Percentiles rank a stretch among this genome's conserved stretches.
phyloP scores from a whole-genome alignment of 2,888 invertebrate species.

The Hyppa rectilinea region DNA sequence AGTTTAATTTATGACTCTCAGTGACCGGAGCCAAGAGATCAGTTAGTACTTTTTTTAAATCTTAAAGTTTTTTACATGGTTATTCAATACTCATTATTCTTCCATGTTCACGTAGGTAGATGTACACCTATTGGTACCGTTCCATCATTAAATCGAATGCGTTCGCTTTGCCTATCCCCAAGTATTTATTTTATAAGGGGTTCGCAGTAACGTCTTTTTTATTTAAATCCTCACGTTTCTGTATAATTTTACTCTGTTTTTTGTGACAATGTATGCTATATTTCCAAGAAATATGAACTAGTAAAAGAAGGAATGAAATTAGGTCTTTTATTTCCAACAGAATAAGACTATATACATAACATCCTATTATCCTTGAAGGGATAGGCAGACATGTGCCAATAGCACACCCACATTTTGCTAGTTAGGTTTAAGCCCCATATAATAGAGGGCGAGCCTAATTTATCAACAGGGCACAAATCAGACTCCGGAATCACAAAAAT shows the following conservation, averaged over 20 bases:
- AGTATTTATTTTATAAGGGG: slow-evolving; percentile 1
- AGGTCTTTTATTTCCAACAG: background rate
- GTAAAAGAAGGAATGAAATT: background rate
- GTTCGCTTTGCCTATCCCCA: slow-evolving; percentile 15
- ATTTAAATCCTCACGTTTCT: slow-evolving; percentile 29
- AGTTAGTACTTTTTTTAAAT: background rate
- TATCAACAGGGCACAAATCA: too few species aligned
- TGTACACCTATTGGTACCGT: background rate
- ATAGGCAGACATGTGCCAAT: too few species aligned
- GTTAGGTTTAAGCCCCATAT: too few species aligned
- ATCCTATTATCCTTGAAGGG: too few species aligned
- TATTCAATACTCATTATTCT: slow-evolving; percentile 25
- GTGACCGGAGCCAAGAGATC: background rate
- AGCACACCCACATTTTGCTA: too few species aligned
- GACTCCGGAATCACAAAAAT: too few species aligned
- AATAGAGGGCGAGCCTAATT: too few species aligned
- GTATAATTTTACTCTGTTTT: slow-evolving; percentile 11
- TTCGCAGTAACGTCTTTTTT: slow-evolving; percentile 29
- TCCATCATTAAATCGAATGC: slow-evolving; percentile 43
- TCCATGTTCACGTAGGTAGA: background rate
- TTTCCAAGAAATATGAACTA: background rate
- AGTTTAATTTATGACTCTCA: background rate
- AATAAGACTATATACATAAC: too few species aligned
- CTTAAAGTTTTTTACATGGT: background rate
- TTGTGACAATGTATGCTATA: background rate